Evolutionary conservation across 2,888 invertebrate genomes (phyloP).

Genomic region (Hetaerina titia): DNA sequence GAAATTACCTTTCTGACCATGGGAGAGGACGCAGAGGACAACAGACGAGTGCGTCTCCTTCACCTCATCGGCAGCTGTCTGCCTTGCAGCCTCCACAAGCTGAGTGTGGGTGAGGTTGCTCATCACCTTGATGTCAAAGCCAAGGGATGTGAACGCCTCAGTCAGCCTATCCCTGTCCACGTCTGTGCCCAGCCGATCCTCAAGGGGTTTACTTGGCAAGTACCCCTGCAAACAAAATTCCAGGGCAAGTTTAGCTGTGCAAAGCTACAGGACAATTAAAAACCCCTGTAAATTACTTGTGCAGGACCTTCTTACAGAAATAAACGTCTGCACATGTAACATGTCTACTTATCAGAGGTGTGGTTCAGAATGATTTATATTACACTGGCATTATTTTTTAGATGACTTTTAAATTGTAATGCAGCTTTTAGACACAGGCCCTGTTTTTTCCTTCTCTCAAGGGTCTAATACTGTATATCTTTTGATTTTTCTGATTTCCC

Average conservation of each 20-base stretch:
- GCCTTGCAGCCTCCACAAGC: slow-evolving; percentile 73
- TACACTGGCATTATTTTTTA: no score
- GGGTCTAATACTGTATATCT: no score
- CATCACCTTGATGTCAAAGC: slow-evolving; percentile 74
- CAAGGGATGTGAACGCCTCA: slow-evolving; percentile 75
- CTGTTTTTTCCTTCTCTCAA: no score
- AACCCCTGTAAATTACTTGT: no score
- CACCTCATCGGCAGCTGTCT: slow-evolving; percentile 71
- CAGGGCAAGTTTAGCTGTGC: not conserved
- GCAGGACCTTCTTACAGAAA: no score
- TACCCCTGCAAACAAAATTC: slow-evolving; percentile 41
- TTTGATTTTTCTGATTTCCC: no score
- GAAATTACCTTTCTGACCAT: slow-evolving; percentile 76
- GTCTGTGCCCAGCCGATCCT: slow-evolving; percentile 75
- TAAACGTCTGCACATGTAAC: no score
- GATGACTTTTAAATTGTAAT: no score
- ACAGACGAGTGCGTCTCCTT: slow-evolving; percentile 75
- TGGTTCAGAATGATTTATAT: no score
- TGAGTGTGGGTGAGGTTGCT: slow-evolving; percentile 74
- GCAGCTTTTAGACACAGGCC: no score
- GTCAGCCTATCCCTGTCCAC: slow-evolving; percentile 75
- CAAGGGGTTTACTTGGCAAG: slow-evolving; percentile 72
- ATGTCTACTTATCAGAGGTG: no score
- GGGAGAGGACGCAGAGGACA: slow-evolving; percentile 77
- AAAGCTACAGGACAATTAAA: no score